A percentile compares a stretch with the other conserved stretches of the same genome.
phyloP scores from a whole-genome alignment of 30 jellyfish, hydroid and myxozoan genomes.

The Chironex yamaguchii region DNA sequence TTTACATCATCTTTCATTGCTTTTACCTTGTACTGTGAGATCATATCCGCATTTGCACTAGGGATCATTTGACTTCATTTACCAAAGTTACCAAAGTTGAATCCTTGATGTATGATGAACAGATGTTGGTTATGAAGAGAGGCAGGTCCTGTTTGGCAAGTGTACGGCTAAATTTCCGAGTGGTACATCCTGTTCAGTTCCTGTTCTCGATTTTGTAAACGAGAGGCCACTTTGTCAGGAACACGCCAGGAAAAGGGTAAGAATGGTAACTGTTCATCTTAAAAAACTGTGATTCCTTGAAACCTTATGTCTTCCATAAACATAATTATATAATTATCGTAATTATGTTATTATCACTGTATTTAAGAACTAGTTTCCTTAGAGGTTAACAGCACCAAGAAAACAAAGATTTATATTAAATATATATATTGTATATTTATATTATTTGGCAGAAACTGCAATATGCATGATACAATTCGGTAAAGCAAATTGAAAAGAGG shows the following conservation, averaged over 20 bases:
- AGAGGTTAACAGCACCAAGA: too few relatives aligned
- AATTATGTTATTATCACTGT: background rate
- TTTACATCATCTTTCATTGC: too few relatives aligned
- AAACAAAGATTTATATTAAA: too few relatives aligned
- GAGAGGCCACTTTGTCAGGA: constrained; percentile 75
- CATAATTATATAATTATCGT: background rate
- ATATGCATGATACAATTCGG: too few relatives aligned
- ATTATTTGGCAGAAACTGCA: too few relatives aligned
- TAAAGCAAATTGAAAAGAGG: too few relatives aligned
- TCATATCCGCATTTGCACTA: background rate
- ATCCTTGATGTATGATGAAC: background rate
- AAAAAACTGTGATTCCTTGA: background rate
- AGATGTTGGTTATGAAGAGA: constrained; percentile 64
- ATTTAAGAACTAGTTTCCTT: too few relatives aligned
- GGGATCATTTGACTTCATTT: constrained; percentile 2
- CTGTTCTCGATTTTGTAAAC: constrained; percentile 69
- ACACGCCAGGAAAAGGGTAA: constrained; percentile 70
- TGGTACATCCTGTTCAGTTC: constrained; percentile 67
- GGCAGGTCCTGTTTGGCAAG: constrained; percentile 65
- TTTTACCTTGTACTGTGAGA: constrained; percentile 20
- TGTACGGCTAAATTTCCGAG: constrained; percentile 79
- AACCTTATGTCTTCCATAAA: background rate
- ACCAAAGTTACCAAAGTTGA: constrained; percentile 32
- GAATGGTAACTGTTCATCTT: background rate
- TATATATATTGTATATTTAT: too few relatives aligned